Evolutionary conservation across 2,113 vertebrate genomes (phyloP).

Genomic region (Nestor notabilis): DNA sequence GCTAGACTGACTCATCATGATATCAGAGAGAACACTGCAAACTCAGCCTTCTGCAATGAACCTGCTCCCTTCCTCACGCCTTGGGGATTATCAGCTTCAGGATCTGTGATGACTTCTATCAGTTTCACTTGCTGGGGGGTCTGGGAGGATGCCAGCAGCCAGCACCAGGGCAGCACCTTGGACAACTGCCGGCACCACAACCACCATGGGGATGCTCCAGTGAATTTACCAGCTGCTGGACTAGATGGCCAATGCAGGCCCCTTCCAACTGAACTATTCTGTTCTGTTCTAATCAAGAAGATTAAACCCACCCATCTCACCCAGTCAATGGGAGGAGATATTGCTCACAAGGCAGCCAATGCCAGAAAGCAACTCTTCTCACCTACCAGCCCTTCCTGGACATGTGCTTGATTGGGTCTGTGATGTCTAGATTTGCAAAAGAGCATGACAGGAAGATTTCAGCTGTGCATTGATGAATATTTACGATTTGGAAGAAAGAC

Average conservation of each 20-base stretch:
- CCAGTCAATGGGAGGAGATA: neutral
- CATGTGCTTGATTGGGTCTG: neutral
- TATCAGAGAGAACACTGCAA: neutral
- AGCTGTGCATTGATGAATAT: neutral
- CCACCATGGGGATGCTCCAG: neutral
- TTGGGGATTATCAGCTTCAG: rapidly evolving
- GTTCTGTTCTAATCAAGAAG: neutral
- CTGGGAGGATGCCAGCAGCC: neutral
- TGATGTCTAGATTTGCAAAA: neutral
- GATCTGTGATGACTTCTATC: neutral
- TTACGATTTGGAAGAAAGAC: neutral
- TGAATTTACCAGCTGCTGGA: neutral
- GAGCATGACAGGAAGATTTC: neutral
- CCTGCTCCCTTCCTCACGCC: neutral
- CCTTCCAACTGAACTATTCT: neutral
- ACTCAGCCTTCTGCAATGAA: neutral
- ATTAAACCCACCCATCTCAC: neutral
- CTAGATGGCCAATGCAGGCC: neutral
- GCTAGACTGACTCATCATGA: neutral
- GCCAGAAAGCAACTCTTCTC: neutral
- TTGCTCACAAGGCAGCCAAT: neutral
- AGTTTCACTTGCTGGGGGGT: rapidly evolving
- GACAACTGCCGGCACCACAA: neutral
- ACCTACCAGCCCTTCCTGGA: neutral
- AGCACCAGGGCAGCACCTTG: neutral